Evolutionary conservation across 1,140 invertebrate species (phyloP).

Genomic region (Leucophenga varia): DNA sequence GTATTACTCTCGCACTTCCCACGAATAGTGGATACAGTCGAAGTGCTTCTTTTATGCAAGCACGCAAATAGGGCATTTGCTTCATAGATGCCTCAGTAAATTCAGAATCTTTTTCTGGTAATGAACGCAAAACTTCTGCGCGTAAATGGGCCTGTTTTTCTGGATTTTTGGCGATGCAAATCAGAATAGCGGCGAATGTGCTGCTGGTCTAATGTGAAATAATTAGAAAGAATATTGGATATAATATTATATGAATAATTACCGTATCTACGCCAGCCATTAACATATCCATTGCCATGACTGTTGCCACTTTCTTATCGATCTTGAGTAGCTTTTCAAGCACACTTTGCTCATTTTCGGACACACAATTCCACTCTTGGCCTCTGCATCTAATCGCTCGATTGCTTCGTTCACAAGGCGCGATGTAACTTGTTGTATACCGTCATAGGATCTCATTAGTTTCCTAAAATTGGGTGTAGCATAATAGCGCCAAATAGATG

Average conservation of each 20-base stretch:
- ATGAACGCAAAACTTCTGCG: slow-evolving; percentile 65
- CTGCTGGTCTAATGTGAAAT: slow-evolving; percentile 25
- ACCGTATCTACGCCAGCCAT: slow-evolving; percentile 74
- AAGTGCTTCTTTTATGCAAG: slow-evolving; percentile 67
- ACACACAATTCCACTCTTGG: slow-evolving; percentile 13
- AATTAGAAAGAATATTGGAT: background rate
- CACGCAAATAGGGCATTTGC: slow-evolving; percentile 64
- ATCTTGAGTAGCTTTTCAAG: slow-evolving; percentile 62
- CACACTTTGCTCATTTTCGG: slow-evolving; percentile 52
- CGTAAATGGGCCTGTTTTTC: slow-evolving; percentile 72
- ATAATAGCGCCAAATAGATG: slow-evolving; percentile 66
- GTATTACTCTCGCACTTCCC: slow-evolving; percentile 56
- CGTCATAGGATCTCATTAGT: slow-evolving; percentile 57
- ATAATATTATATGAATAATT: slow-evolving; percentile 21
- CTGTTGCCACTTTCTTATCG: slow-evolving; percentile 60
- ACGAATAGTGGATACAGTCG: slow-evolving; percentile 59
- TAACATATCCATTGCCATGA: slow-evolving; percentile 71
- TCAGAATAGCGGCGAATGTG: slow-evolving; percentile 19
- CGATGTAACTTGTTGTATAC: slow-evolving; percentile 21
- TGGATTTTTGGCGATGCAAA: slow-evolving; percentile 67
- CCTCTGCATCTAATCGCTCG: slow-evolving; percentile 28
- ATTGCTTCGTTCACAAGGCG: slow-evolving; percentile 37
- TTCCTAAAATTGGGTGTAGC: slow-evolving; percentile 62
- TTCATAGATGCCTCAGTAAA: slow-evolving; percentile 61
- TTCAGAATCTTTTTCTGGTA: slow-evolving; percentile 58